Evolutionary conservation across 2,888 invertebrate genomes (phyloP), one percentile per base, ranked within the genome.

Genomic region (Heliconius aoede): DNA sequence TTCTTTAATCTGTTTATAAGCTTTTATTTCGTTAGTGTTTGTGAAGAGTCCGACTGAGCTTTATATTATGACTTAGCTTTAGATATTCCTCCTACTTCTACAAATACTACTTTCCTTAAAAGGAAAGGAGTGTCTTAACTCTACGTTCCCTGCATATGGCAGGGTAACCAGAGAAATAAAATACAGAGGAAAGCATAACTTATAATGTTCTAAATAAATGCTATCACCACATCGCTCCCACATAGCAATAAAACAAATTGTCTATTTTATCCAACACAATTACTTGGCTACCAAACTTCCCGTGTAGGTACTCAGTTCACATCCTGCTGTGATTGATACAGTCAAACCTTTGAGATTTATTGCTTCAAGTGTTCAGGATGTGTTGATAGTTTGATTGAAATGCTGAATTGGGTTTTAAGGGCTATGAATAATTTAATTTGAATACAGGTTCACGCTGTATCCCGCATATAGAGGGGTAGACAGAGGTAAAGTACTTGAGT

Each of bases 301-400:
- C 80, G 80, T 80, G 79, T 76, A 55, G 55, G n/a, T n/a, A 77
- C 72, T 64, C 75, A 74, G 77, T 80, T 81, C 81, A 78, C 82
- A 80, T 83, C 82, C 82, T 80, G 82, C 68, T 15, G 28, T 81
- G 79, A 81, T 79, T 79, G 80, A 80, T 77, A 60, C 51, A 78
- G 76, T 73, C 80, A 78, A 77, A 78, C 75, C 77, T 78, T 74
- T 60, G 77, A 77, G 78, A 78, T 78, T 78, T 78, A 78, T 78
- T 76, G 61, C 78, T 76, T 68, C 60, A 60, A 68, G 62, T 72
- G 40, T 72, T 71, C 78, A 78, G 78, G 76, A 78, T 78, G 74
- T 73, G 78, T 74, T 76, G 79, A 76, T 78, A 73, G 65, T 26
- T 78, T 58, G 73, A 78, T 79, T 68, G 74, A 72, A 68, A 72